phyloP scores from a whole-genome alignment of 2,888 invertebrate species.

The Encarsia formosa region DNA sequence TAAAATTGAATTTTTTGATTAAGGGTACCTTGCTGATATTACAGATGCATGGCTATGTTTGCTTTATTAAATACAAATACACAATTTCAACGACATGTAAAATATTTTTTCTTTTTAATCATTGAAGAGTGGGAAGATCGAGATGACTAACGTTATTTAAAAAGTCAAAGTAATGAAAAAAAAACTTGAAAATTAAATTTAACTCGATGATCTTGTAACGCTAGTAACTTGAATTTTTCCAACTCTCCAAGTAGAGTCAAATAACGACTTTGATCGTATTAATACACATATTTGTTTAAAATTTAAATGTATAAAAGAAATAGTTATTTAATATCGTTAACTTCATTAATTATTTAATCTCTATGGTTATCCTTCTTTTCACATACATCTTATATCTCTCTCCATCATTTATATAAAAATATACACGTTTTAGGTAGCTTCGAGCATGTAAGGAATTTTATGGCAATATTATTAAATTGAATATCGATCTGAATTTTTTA shows the following conservation, averaged over 20 bases:
- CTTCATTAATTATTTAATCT: too few relatives aligned
- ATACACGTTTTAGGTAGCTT: constrained; percentile 7
- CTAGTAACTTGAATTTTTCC: too few relatives aligned
- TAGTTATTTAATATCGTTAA: too few relatives aligned
- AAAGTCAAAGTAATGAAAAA: too few relatives aligned
- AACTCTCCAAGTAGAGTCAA: too few relatives aligned
- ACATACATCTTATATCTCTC: constrained; percentile 1
- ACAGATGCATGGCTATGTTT: constrained; percentile 1
- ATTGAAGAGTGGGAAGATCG: too few relatives aligned
- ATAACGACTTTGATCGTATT: too few relatives aligned
- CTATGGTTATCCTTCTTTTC: neutral
- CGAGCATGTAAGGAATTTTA: constrained; percentile 16
- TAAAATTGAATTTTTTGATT: constrained; percentile 18
- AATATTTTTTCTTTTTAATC: constrained; percentile 20
- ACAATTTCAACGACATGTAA: constrained; percentile 17
- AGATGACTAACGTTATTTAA: too few relatives aligned
- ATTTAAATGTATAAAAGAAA: too few relatives aligned
- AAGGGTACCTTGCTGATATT: neutral
- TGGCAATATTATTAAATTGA: constrained; percentile 20
- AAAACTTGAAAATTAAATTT: too few relatives aligned
- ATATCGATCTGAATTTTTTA: constrained; percentile 8
- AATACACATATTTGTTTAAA: too few relatives aligned
- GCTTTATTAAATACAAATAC: constrained; percentile 6
- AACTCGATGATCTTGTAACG: too few relatives aligned
- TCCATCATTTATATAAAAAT: constrained; percentile 24